phyloP scores from a whole-genome alignment of 2,113 vertebrate genomes.

The Rousettus leschenaultii region DNA sequence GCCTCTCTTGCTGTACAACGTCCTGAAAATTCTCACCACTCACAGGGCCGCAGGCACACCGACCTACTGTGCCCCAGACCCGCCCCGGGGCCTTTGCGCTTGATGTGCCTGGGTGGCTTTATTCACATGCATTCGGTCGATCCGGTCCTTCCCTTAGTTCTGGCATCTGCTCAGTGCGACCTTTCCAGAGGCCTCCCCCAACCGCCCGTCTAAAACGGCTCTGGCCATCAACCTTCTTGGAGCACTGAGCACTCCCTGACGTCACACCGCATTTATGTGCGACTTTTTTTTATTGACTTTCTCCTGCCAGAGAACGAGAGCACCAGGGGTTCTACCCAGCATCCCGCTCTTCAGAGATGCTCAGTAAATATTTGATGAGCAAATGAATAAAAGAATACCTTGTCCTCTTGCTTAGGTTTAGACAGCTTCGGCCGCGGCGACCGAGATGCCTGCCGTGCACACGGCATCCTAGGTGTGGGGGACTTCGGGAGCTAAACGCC shows the following conservation, averaged over 20 bases:
- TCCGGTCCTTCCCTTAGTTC: background rate
- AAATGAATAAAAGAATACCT: background rate
- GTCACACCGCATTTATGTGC: background rate
- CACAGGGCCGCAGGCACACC: background rate
- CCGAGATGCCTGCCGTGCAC: background rate
- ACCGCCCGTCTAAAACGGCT: background rate
- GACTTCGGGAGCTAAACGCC: background rate
- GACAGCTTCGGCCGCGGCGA: background rate
- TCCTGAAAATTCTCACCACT: background rate
- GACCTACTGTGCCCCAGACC: background rate
- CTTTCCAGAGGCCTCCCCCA: background rate
- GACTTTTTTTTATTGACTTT: background rate
- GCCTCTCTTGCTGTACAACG: background rate
- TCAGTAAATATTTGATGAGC: background rate
- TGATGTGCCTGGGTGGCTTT: background rate
- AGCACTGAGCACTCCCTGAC: background rate
- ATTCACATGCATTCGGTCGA: background rate
- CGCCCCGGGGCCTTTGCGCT: background rate
- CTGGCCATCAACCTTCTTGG: background rate
- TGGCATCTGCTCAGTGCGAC: background rate
- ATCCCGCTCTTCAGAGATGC: background rate
- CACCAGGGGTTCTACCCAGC: background rate
- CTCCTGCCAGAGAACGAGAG: background rate
- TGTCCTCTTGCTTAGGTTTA: background rate
- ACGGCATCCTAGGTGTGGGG: background rate